These are phyloP conservation scores for Zoanthus sociatus DNA, from an alignment of 92 coral and sea anemone genomes.

Conservation along the genomic window DNA sequence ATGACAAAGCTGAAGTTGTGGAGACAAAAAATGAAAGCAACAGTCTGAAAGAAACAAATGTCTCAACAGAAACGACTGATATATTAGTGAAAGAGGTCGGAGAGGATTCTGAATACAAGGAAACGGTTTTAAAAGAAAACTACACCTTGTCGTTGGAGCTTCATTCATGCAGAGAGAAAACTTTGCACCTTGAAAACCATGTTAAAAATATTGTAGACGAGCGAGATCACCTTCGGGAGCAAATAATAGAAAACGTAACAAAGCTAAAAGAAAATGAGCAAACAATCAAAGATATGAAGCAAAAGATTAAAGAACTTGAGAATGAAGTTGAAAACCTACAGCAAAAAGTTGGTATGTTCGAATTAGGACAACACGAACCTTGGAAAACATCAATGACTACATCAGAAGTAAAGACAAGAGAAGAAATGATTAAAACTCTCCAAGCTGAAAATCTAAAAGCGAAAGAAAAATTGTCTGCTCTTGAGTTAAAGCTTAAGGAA, in stretches of 20 bases:
- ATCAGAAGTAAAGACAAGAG: background rate
- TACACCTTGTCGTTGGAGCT: conserved; percentile 26
- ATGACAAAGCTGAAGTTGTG: background rate
- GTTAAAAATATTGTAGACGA: background rate
- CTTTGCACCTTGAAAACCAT: conserved; percentile 12
- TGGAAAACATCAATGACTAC: conserved; percentile 1
- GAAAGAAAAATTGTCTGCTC: conserved; percentile 4
- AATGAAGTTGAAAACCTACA: background rate
- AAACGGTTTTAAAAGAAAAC: background rate
- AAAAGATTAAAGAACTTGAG: conserved; percentile 24
- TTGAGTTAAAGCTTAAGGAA: conserved; percentile 30
- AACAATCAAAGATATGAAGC: background rate
- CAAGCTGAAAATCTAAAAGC: conserved; percentile 2
- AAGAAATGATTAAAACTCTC: conserved; percentile 3
- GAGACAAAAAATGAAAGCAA: background rate
- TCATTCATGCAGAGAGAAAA: conserved; percentile 34
- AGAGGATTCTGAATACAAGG: conserved; percentile 11
- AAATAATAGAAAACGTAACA: conserved; percentile 11
- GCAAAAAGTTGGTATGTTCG: background rate
- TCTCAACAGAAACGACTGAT: background rate
- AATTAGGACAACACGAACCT: conserved; percentile 4
- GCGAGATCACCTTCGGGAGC: conserved; percentile 27
- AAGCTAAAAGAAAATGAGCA: conserved; percentile 19
- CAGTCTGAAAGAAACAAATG: background rate
- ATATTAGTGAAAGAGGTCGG: conserved; percentile 1